Evolutionary conservation across 2,113 vertebrate genomes (phyloP).

Genomic region (Cephalopterus ornatus): DNA sequence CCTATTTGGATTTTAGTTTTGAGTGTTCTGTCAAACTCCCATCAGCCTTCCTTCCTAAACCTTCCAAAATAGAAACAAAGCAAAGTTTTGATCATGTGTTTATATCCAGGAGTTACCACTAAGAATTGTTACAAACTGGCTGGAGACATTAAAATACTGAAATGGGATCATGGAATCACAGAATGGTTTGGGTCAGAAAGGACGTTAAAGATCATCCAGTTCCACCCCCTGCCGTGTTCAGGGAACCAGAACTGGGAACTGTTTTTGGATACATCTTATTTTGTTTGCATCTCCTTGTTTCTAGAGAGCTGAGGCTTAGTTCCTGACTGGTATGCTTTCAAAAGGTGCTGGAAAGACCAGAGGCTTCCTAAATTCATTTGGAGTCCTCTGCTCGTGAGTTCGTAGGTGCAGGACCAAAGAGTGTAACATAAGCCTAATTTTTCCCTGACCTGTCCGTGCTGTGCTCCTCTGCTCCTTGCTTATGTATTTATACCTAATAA

Average conservation of each 20-base stretch:
- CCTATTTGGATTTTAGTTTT: neutral
- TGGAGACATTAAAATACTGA: neutral
- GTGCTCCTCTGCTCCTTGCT: neutral
- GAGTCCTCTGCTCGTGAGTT: accelerated
- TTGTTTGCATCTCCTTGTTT: neutral
- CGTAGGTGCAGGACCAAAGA: neutral
- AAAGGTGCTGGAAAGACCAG: neutral
- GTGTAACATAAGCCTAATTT: neutral
- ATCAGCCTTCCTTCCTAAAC: neutral
- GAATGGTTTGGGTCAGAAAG: neutral
- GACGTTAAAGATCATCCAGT: neutral
- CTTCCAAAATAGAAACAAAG: neutral
- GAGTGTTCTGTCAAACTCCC: neutral
- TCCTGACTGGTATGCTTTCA: neutral
- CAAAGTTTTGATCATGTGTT: neutral
- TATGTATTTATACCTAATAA: neutral
- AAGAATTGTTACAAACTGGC: neutral
- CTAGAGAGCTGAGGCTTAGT: neutral
- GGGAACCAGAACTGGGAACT: neutral
- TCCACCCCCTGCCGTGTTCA: neutral
- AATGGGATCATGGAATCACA: neutral
- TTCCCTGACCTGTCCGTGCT: neutral
- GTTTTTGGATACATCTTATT: neutral
- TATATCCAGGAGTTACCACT: neutral
- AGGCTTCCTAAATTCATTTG: neutral